Conservation (phyloP, 53 echinoderm and acorn worm species). For the Paracentrotus lividus region DNA sequence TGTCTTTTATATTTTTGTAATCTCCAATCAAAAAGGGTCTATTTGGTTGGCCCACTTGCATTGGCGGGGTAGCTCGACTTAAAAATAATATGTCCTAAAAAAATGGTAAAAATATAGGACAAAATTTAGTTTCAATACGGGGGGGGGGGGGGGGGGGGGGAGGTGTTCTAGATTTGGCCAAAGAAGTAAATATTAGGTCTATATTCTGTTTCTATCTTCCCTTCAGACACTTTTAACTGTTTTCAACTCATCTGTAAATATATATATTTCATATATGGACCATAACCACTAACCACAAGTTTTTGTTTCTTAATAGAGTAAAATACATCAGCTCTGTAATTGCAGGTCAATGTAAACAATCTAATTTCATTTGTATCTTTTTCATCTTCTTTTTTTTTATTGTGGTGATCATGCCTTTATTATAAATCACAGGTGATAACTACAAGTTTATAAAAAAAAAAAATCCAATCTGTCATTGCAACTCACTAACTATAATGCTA, state of each 20-base stretch:
- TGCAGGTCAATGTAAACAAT: neutral
- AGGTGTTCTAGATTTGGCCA: neutral
- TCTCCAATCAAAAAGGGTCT: slow-evolving; percentile 6
- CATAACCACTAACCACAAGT: neutral
- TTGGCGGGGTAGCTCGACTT: neutral
- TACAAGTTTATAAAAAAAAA: neutral
- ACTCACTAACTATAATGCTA: neutral
- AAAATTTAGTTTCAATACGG: neutral
- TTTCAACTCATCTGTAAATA: no score
- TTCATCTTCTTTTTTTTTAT: neutral
- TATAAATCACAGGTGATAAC: no score
- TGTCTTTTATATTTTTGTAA: slow-evolving; percentile 41
- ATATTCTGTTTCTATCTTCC: no score
- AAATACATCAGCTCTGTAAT: neutral
- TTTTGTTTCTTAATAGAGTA: no score
- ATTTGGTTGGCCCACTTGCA: slow-evolving; percentile 44
- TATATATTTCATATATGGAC: neutral
- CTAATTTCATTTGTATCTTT: neutral
- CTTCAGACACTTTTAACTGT: no score
- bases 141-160: neutral
- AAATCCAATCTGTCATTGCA: neutral
- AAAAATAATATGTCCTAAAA: neutral
- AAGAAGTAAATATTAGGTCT: neutral
- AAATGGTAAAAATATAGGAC: neutral
- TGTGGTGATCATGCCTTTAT: neutral